A percentile compares a stretch with the other conserved stretches of the same genome.
Evolutionary conservation across 2,888 invertebrate species (phyloP).

Genomic region (Apantesis nais): DNA sequence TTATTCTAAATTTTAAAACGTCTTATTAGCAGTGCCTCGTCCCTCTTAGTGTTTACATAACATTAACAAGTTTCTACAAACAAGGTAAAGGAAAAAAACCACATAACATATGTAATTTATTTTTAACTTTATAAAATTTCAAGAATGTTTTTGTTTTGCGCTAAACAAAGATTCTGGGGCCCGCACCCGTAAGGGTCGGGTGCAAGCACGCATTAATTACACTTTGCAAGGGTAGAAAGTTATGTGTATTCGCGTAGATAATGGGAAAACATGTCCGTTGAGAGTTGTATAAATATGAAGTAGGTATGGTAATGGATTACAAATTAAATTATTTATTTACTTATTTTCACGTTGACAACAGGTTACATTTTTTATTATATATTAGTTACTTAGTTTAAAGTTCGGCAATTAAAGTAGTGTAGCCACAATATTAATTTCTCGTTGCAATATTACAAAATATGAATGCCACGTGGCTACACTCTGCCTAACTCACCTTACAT

Average conservation of each 20-base stretch:
- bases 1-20: conserved; percentile 21
- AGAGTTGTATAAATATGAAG: conserved; percentile 36
- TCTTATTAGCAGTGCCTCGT: conserved; percentile 1
- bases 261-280: conserved; percentile 43
- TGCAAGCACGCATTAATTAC: conserved; percentile 83
- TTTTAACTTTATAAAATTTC: conserved; percentile 61
- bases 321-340: background rate
- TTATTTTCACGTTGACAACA: background rate
- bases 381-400: background rate
- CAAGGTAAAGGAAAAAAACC: conserved; percentile 22
- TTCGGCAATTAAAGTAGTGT: no score
- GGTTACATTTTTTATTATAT: background rate
- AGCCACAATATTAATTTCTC: no score
- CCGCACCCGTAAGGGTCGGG: conserved; percentile 71
- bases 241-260: conserved; percentile 52
- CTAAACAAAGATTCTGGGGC: conserved; percentile 71
- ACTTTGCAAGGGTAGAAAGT: conserved; percentile 69
- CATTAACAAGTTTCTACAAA: conserved; percentile 27
- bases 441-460: no score
- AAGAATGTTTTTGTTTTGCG: conserved; percentile 72
- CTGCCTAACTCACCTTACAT: background rate
- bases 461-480: no score
- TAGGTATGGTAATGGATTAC: conserved; percentile 23
- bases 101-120: conserved; percentile 38
- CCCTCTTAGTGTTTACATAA: conserved; percentile 17